phyloP scores from a whole-genome alignment of 1,140 invertebrate species.

The Drosophila elegans region DNA sequence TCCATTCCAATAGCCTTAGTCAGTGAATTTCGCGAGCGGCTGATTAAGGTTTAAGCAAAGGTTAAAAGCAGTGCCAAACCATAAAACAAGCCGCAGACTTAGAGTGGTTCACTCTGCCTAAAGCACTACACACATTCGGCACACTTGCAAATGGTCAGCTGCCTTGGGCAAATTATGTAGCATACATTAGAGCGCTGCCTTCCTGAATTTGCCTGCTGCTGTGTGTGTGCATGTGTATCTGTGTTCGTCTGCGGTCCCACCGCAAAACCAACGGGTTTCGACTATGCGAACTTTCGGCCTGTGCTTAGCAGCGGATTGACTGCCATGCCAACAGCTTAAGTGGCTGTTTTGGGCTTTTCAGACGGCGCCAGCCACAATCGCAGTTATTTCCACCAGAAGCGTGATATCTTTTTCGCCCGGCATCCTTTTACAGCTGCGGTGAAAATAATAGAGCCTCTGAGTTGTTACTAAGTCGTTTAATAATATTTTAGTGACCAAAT shows the following conservation, averaged over 20 bases:
- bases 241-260: conserved; percentile 33
- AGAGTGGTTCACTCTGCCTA: conserved; percentile 30
- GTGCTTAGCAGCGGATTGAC: conserved; percentile 76
- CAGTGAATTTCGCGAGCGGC: conserved; percentile 42
- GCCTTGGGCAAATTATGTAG: conserved; percentile 73
- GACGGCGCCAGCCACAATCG: conserved; percentile 57
- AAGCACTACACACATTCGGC: conserved; percentile 27
- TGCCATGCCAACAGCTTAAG: conserved; percentile 81
- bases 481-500: neutral
- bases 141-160: conserved; percentile 48
- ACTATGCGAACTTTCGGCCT: conserved; percentile 40
- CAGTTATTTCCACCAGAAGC: conserved; percentile 35
- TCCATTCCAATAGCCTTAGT: conserved; percentile 22
- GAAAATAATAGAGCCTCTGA: neutral
- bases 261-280: conserved; percentile 48
- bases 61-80: conserved; percentile 80
- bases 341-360: conserved; percentile 64
- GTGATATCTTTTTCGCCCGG: conserved; percentile 33
- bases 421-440: conserved; percentile 10
- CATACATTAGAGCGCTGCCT: conserved; percentile 63
- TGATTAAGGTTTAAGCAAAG: conserved; percentile 80
- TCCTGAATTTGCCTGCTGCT: conserved; percentile 19
- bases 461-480: neutral
- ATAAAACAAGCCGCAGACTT: conserved; percentile 82
- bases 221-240: conserved; percentile 9